A percentile compares a stretch with the other conserved stretches of the same genome.
Conservation (phyloP, 1,140 invertebrate species). For the Aricia agestis region DNA sequence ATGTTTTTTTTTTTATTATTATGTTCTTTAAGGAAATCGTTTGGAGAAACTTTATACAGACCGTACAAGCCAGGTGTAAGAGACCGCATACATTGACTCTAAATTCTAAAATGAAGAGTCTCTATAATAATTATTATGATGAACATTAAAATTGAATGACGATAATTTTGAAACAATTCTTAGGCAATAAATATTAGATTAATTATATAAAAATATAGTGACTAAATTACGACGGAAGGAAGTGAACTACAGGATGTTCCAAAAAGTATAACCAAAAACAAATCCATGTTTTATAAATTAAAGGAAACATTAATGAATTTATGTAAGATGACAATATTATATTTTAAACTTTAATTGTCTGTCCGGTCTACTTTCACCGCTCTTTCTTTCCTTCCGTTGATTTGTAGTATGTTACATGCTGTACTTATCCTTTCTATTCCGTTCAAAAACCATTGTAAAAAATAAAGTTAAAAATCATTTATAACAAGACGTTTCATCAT, state of each 20-base stretch:
- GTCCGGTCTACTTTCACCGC: slow-evolving; percentile 7
- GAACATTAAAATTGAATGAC: too few species aligned
- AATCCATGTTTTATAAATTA: background rate
- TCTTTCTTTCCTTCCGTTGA: background rate
- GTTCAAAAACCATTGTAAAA: background rate
- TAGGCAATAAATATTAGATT: background rate
- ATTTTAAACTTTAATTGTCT: background rate
- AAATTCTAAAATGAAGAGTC: too few species aligned
- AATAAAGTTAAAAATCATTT: too few species aligned
- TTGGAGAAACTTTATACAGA: too few species aligned
- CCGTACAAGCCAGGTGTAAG: too few species aligned
- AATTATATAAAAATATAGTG: background rate
- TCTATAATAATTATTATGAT: too few species aligned
- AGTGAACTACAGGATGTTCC: slow-evolving; percentile 4
- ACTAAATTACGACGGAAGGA: slow-evolving; percentile 2
- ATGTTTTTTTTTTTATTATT: too few species aligned
- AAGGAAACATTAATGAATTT: slow-evolving; percentile 7
- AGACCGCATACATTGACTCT: too few species aligned
- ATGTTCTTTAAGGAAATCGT: too few species aligned
- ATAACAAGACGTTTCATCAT: too few species aligned
- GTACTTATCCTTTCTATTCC: background rate
- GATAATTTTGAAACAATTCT: too few species aligned
- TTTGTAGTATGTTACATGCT: background rate
- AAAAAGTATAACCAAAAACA: background rate
- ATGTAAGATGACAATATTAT: background rate